A percentile compares a stretch with the other conserved stretches of the same genome.
Conservation (phyloP, 2,888 invertebrate genomes). For the Cremastinae sp. region DNA sequence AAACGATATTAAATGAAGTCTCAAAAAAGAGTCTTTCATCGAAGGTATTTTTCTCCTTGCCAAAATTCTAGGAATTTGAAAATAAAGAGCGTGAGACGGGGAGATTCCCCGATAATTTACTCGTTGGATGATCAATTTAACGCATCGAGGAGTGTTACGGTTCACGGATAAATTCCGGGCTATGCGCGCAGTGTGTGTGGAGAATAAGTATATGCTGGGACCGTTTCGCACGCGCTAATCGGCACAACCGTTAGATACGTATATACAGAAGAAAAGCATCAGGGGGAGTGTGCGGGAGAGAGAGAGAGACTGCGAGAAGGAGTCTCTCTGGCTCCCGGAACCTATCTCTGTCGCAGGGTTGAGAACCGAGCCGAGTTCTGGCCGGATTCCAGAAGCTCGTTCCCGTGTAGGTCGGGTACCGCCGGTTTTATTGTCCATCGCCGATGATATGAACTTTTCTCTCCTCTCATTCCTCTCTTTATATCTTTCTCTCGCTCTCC, state of each 20-base stretch:
- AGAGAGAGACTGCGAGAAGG: neutral
- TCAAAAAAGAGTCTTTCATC: too few species aligned
- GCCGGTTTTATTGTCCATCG: conserved; percentile 60
- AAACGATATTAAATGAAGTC: too few species aligned
- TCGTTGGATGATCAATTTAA: conserved; percentile 38
- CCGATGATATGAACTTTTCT: conserved; percentile 41
- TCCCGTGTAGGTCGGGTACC: conserved; percentile 55
- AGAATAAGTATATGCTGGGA: conserved; percentile 42
- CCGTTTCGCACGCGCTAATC: conserved; percentile 60
- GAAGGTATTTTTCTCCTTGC: too few species aligned
- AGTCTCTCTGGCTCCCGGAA: neutral
- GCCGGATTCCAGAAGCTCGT: conserved; percentile 62
- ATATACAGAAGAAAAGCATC: conserved; percentile 19
- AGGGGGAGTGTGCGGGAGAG: conserved; percentile 21
- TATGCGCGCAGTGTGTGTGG: conserved; percentile 2
- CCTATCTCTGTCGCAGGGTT: neutral
- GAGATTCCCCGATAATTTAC: conserved; percentile 14
- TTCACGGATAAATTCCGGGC: conserved; percentile 8
- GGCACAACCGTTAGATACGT: conserved; percentile 52
- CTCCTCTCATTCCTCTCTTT: conserved; percentile 23
- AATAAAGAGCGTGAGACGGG: too few species aligned
- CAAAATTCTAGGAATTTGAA: too few species aligned
- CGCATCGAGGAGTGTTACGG: conserved; percentile 44
- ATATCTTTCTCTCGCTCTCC: too few species aligned
- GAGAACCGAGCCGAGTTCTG: conserved; percentile 46